Evolutionary conservation across 2,113 vertebrate genomes (phyloP).

Genomic region (Azemiops feae): DNA sequence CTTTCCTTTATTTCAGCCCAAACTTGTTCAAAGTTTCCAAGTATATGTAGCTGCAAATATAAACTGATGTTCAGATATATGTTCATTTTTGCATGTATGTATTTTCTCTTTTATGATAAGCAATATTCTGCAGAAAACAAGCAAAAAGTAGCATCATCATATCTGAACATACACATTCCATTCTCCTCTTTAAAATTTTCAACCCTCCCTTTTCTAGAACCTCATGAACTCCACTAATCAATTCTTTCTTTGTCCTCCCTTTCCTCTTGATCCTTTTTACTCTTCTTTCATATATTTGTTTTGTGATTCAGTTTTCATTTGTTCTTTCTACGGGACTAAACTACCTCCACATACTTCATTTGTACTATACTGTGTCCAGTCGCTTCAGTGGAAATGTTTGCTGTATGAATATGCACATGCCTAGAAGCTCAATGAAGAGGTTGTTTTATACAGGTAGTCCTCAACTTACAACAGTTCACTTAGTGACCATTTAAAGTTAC

Average conservation of each 20-base stretch:
- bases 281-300: not conserved
- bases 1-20: not conserved
- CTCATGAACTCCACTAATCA: not conserved
- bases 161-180: not conserved
- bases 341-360: not conserved
- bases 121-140: not conserved
- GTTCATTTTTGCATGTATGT: not conserved
- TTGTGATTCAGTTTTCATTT: not conserved
- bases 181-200: not conserved
- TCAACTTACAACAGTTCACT: too few species aligned
- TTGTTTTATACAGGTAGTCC: too few species aligned
- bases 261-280: not conserved
- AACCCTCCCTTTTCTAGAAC: not conserved
- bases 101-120: not conserved
- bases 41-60: constrained; percentile 19
- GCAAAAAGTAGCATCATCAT: not conserved
- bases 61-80: constrained; percentile 22
- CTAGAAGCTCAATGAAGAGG: not conserved
- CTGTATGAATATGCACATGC: not conserved
- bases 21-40: not conserved
- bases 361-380: not conserved
- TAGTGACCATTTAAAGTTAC: too few species aligned
- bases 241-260: not conserved
- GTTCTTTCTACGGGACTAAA: not conserved
- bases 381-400: not conserved